These are phyloP conservation scores for Gonatopus flavifemur DNA, from an alignment of 1,140 invertebrate species.

Conservation along the genomic window DNA sequence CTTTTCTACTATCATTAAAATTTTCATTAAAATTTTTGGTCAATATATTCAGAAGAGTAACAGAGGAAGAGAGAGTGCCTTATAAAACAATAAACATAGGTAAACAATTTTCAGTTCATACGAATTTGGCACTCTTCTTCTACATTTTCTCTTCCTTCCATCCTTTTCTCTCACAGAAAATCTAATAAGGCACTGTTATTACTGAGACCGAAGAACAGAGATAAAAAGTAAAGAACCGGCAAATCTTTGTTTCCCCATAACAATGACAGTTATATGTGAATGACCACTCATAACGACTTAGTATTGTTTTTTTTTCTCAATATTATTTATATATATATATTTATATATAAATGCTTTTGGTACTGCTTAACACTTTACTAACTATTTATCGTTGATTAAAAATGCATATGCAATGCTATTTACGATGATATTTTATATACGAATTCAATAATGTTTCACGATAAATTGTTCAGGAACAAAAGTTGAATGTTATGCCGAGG, in stretches of 20 bases:
- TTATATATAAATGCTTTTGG: slow-evolving; percentile 33
- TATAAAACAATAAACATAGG: no score
- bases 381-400: slow-evolving; percentile 13
- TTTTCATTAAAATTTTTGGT: no score
- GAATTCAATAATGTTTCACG: no score
- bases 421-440: no score
- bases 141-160: no score
- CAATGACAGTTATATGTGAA: slow-evolving; percentile 1
- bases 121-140: no score
- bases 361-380: slow-evolving; percentile 21
- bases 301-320: background rate
- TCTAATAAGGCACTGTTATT: slow-evolving; percentile 46
- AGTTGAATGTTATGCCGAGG: slow-evolving; percentile 31
- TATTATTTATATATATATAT: slow-evolving; percentile 13
- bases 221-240: slow-evolving; percentile 23
- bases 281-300: background rate
- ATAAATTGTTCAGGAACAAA: slow-evolving; percentile 34
- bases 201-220: slow-evolving; percentile 29
- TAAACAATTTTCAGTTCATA: no score
- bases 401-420: slow-evolving; percentile 12
- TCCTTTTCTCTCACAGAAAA: slow-evolving; percentile 27
- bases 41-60: no score
- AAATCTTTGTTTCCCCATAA: slow-evolving; percentile 8
- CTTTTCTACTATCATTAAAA: no score
- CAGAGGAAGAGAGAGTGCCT: no score